Evolutionary conservation across 2,113 vertebrate species (phyloP), one percentile per base, ranked within the genome.

Genomic region (Hyperopisus bebe): DNA sequence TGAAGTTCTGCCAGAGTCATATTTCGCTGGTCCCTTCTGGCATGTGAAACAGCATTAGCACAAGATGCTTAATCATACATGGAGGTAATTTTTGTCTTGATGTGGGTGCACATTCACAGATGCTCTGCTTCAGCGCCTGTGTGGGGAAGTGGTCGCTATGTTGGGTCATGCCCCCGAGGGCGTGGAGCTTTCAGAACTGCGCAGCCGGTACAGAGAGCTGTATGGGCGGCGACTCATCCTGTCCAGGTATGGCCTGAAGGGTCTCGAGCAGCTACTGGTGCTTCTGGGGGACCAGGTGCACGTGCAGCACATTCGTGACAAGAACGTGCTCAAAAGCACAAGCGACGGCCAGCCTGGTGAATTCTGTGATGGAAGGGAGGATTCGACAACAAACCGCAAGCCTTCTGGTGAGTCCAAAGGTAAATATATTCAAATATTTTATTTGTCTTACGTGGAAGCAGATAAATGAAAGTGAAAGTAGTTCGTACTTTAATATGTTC

Each of bases 131-230:
- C 86, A 83, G 66, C 44, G 24, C 35, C 51, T 93, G 39, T 86
- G 70, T 31, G 86, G 62, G n/a, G 90, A 92, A 87, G 46, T 93
- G 1, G 11, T 90, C 21, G 3, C 3, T 50, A 27, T 93, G 88
- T 51, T 93, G 17, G 50, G 50, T 6, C 7, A 7, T 4, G 11
- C 44, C 11, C 89, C 91, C 0, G 53, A 87, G 1, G 92, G 93
- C 11, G 70, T 92, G 8, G 90, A 90, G 58, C 77, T 92, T 39
- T 44, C 80, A 3, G 88, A 51, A 31, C 21, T 93, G 1, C n/a
- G 39, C 4, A 51, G 13, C 42, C 39, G 31, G 19, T 93, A 93
- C 90, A 90, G 86, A 85, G 55, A 42, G 3, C 5, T 89, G 84
- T 92, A 91, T 51, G 53, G 90, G 5, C 50, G 44, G 4, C 51